Evolutionary conservation across 2,113 vertebrate genomes (phyloP).

Genomic region (Microtus richardsoni): DNA sequence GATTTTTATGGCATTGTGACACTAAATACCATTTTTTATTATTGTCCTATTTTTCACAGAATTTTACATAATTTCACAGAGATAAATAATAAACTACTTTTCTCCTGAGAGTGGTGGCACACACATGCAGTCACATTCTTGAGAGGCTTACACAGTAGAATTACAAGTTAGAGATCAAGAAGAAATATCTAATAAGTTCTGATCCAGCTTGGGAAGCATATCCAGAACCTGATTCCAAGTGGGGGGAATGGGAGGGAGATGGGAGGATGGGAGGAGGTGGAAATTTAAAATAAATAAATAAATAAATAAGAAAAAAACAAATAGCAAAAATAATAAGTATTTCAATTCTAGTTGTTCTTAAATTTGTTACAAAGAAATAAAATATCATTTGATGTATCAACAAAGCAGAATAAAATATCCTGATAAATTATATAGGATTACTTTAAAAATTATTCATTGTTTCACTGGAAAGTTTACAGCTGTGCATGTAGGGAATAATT

Average conservation of each 20-base stretch:
- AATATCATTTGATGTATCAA: neutral
- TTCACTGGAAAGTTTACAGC: neutral
- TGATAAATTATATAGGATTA: neutral
- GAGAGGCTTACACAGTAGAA: neutral
- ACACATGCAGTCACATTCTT: neutral
- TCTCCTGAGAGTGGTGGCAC: neutral
- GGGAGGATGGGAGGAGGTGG: too few species aligned
- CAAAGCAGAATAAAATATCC: neutral
- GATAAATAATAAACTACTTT: neutral
- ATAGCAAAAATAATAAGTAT: neutral
- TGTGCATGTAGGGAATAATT: neutral
- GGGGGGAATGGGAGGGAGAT: too few species aligned
- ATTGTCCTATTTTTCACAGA: neutral
- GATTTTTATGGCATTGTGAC: neutral
- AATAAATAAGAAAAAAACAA: neutral
- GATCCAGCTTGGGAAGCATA: neutral
- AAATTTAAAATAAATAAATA: neutral
- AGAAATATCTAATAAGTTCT: neutral
- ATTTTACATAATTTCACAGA: neutral
- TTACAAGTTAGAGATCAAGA: neutral
- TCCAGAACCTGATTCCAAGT: neutral
- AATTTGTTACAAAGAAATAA: neutral
- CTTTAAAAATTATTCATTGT: neutral
- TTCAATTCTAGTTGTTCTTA: neutral
- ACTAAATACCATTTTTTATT: neutral